These are phyloP conservation scores for Drosophila anomalata DNA, from an alignment of 2,888 invertebrate genomes.

Conservation along the genomic window DNA sequence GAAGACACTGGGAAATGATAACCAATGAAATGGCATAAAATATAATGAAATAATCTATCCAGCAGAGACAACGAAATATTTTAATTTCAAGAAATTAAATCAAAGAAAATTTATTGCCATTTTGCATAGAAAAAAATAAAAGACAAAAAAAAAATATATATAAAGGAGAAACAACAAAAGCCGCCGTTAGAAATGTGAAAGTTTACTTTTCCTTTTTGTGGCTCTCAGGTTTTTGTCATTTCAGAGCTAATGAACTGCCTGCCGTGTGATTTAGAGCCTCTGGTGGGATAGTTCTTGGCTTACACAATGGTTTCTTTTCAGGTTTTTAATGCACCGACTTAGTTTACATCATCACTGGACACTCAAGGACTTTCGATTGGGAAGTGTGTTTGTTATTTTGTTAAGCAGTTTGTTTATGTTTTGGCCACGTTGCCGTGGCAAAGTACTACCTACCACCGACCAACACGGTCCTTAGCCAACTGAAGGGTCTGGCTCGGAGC, in stretches of 20 bases:
- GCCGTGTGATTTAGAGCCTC: slow-evolving; percentile 37
- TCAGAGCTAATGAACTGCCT: slow-evolving; percentile 65
- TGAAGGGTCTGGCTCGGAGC: slow-evolving; percentile 19
- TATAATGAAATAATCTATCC: slow-evolving; percentile 30
- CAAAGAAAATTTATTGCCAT: slow-evolving; percentile 60
- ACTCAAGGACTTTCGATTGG: slow-evolving; percentile 62
- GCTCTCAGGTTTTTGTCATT: slow-evolving; percentile 18
- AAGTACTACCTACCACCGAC: slow-evolving; percentile 14
- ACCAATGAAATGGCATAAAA: slow-evolving; percentile 7
- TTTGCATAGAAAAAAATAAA: slow-evolving; percentile 43
- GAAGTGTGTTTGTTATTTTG: slow-evolving; percentile 23
- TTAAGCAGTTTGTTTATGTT: slow-evolving; percentile 32
- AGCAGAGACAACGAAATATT: slow-evolving; percentile 36
- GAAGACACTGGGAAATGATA: slow-evolving; percentile 40
- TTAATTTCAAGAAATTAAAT: slow-evolving; percentile 68
- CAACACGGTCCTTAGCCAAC: slow-evolving; percentile 27
- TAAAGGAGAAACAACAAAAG: slow-evolving; percentile 26
- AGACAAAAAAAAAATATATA: slow-evolving; percentile 30
- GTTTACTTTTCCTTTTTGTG: slow-evolving; percentile 69
- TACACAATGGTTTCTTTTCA: slow-evolving; percentile 8
- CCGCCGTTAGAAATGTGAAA: slow-evolving; percentile 70
- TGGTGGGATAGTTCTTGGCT: slow-evolving; percentile 31
- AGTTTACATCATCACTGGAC: slow-evolving; percentile 37
- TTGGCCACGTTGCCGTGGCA: slow-evolving; percentile 39
- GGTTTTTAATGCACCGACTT: not conserved